A percentile compares a stretch with the other conserved stretches of the same genome.
phyloP scores from a whole-genome alignment of 2,113 vertebrate species.

The Lamprotornis superbus region DNA sequence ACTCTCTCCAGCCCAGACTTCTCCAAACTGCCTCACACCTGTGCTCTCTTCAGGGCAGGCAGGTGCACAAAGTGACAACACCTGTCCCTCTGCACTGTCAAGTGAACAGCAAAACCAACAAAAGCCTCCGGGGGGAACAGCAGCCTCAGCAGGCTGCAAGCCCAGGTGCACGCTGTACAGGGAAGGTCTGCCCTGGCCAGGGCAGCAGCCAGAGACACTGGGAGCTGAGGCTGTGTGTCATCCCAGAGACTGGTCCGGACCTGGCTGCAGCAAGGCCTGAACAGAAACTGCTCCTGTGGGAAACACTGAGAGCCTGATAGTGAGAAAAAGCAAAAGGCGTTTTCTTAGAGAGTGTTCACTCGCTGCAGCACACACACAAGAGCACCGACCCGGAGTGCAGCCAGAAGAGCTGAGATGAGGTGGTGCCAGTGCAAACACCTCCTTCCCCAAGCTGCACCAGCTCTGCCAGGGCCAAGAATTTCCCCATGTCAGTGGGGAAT shows the following conservation, averaged over 20 bases:
- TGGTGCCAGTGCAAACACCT: not conserved
- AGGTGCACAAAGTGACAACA: not conserved
- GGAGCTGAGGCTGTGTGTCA: not conserved
- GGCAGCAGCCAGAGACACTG: not conserved
- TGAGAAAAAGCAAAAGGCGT: rapidly evolving
- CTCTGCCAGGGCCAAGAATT: not conserved
- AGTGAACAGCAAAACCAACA: not conserved
- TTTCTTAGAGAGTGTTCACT: not conserved
- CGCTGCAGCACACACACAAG: rapidly evolving
- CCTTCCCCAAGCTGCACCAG: not conserved
- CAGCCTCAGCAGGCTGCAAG: not conserved
- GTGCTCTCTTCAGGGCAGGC: not conserved
- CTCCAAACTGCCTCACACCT: not conserved
- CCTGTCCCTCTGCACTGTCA: not conserved
- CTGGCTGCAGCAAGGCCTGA: not conserved
- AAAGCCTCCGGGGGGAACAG: not conserved
- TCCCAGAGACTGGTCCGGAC: not conserved
- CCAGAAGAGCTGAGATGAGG: not conserved
- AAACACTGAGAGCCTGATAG: not conserved
- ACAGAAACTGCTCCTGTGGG: not conserved
- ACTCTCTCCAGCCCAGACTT: not conserved
- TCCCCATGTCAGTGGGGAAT: not conserved
- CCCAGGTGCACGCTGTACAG: rapidly evolving
- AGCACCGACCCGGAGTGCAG: rapidly evolving
- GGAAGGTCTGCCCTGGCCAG: not conserved